Conservation (phyloP, 1,140 invertebrate genomes). For the Aplysia californica region DNA sequence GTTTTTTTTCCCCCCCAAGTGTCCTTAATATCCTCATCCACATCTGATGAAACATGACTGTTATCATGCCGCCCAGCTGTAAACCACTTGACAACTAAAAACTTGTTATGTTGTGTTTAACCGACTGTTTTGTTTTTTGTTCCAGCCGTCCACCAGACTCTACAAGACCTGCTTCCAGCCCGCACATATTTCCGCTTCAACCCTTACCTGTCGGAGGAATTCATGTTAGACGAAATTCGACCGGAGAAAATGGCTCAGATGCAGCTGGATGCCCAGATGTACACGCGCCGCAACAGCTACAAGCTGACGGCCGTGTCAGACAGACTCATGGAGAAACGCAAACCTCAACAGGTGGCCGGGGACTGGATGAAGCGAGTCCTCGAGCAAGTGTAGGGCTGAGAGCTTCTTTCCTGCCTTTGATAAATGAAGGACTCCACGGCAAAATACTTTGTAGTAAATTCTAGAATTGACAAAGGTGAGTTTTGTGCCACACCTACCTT, state of each 20-base stretch:
- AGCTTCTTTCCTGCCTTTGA: no score
- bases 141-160: conserved; percentile 76
- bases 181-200: conserved; percentile 90
- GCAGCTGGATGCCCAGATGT: conserved; percentile 75
- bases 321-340: conserved; percentile 15
- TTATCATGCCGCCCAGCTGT: no score
- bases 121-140: conserved; percentile 24
- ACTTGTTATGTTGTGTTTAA: neutral
- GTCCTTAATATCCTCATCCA: no score
- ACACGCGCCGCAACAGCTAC: conserved; percentile 79
- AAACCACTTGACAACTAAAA: neutral
- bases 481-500: neutral
- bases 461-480: neutral
- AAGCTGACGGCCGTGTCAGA: conserved; percentile 73
- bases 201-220: conserved; percentile 86
- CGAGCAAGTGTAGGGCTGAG: neutral
- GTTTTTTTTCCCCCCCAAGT: no score
- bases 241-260: conserved; percentile 71
- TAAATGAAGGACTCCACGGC: no score
- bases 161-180: conserved; percentile 84
- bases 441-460: neutral
- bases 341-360: conserved; percentile 15
- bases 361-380: conserved; percentile 21
- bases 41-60: no score
- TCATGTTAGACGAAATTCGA: conserved; percentile 86